Evolutionary conservation across 2,888 invertebrate species (phyloP).

Genomic region (Cheiracanthium punctorium): DNA sequence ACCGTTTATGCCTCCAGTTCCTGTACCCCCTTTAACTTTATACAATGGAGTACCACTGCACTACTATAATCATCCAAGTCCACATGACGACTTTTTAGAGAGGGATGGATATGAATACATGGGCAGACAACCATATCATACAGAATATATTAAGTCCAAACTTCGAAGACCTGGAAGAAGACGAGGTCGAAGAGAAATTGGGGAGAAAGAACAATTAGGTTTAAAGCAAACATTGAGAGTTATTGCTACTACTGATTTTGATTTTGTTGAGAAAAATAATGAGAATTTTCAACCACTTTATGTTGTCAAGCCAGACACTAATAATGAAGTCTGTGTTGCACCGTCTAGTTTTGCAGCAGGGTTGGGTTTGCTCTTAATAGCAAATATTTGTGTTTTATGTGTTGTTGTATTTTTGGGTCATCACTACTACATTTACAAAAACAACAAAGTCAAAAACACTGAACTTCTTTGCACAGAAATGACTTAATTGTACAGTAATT

Average conservation of each 20-base stretch:
- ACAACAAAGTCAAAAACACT: slow-evolving; percentile 33
- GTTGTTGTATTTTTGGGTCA: slow-evolving; percentile 65
- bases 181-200: slow-evolving; percentile 64
- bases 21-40: slow-evolving; percentile 50
- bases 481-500: slow-evolving; percentile 1
- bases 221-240: slow-evolving; percentile 93
- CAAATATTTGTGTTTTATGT: slow-evolving; percentile 63
- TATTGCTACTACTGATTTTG: slow-evolving; percentile 92
- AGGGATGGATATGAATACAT: slow-evolving; percentile 23
- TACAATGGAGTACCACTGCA: slow-evolving; percentile 50
- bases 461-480: slow-evolving; percentile 48
- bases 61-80: slow-evolving; percentile 38
- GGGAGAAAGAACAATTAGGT: slow-evolving; percentile 79
- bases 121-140: slow-evolving; percentile 36
- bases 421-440: slow-evolving; percentile 52
- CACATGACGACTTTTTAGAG: slow-evolving; percentile 10
- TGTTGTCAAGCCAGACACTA: slow-evolving; percentile 59
- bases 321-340: slow-evolving; percentile 71
- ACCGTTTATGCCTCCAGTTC: slow-evolving; percentile 31
- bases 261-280: slow-evolving; percentile 81
- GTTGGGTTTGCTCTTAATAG: slow-evolving; percentile 56
- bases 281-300: slow-evolving; percentile 69
- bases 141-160: slow-evolving; percentile 60
- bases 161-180: slow-evolving; percentile 68
- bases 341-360: slow-evolving; percentile 67